Percentiles rank a stretch among this genome's conserved stretches.
phyloP scores from a whole-genome alignment of 2,113 vertebrate species.

The Piprites chloris region DNA sequence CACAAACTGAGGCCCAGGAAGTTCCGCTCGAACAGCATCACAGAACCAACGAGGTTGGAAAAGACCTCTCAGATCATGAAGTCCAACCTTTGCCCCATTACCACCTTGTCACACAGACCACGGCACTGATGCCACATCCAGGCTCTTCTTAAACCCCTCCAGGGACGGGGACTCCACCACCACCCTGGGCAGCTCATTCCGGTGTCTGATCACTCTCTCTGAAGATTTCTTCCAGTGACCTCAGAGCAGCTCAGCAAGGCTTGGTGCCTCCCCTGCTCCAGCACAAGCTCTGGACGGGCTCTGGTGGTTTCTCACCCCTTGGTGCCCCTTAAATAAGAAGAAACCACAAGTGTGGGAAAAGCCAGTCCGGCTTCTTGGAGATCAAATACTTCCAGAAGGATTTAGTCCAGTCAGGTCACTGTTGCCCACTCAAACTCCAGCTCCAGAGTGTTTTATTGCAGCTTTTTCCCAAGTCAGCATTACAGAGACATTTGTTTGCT shows the following conservation, averaged over 20 bases:
- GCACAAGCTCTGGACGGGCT: no score
- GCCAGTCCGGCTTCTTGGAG: background rate
- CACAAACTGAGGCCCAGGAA: background rate
- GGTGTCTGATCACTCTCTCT: background rate
- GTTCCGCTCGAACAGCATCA: background rate
- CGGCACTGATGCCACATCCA: background rate
- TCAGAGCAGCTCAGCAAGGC: background rate
- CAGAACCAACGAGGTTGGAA: background rate
- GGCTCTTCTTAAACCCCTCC: background rate
- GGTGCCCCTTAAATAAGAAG: background rate
- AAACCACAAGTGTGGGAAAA: background rate
- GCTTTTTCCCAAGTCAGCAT: rapidly evolving
- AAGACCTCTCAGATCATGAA: background rate
- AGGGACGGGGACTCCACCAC: background rate
- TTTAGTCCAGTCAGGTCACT: background rate
- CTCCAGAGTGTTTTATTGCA: no score
- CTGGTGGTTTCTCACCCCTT: background rate
- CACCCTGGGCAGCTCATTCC: background rate
- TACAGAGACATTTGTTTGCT: rapidly evolving
- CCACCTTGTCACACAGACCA: background rate
- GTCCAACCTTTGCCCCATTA: background rate
- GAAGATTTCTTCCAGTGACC: background rate
- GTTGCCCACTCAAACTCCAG: rapidly evolving
- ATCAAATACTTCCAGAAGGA: background rate
- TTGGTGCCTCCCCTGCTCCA: background rate